phyloP scores from a whole-genome alignment of 2,888 invertebrate genomes.

The Chalcosyrphus nemorum region DNA sequence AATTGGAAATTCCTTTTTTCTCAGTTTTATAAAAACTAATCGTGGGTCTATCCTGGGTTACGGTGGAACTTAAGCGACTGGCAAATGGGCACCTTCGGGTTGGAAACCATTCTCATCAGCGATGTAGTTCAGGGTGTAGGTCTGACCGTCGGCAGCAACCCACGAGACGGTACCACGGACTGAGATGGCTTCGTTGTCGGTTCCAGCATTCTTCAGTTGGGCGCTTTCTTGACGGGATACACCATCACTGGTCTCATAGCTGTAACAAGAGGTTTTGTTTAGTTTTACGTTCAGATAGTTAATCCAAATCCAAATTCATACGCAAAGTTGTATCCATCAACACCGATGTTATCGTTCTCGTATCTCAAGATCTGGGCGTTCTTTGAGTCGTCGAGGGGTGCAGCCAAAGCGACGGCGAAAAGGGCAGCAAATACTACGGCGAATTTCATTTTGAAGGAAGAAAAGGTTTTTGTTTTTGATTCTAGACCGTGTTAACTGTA shows the following conservation, averaged over 20 bases:
- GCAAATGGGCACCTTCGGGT: conserved; percentile 81
- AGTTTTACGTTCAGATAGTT: neutral
- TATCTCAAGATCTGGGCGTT: conserved; percentile 85
- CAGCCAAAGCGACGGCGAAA: conserved; percentile 76
- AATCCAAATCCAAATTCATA: conserved; percentile 74
- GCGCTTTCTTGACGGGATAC: conserved; percentile 81
- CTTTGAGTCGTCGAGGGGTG: conserved; percentile 79
- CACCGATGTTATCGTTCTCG: conserved; percentile 83
- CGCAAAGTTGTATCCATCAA: conserved; percentile 78
- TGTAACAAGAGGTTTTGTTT: conserved; percentile 54
- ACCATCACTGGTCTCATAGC: conserved; percentile 82
- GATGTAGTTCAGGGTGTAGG: conserved; percentile 82
- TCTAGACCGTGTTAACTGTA: conserved; percentile 25
- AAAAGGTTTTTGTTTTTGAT: neutral
- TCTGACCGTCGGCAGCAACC: conserved; percentile 82
- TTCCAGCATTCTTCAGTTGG: conserved; percentile 81
- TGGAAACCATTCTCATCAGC: conserved; percentile 84
- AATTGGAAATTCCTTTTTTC: conserved; percentile 12
- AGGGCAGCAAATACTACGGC: conserved; percentile 76
- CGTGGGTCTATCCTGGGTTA: neutral
- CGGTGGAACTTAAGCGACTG: conserved; percentile 53
- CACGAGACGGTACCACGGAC: conserved; percentile 82
- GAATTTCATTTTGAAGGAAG: conserved; percentile 75
- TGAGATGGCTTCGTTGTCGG: conserved; percentile 81
- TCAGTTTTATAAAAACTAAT: conserved; percentile 62